Conservation (phyloP, 2,888 invertebrate genomes). For the Drosophila austrosaltans region DNA sequence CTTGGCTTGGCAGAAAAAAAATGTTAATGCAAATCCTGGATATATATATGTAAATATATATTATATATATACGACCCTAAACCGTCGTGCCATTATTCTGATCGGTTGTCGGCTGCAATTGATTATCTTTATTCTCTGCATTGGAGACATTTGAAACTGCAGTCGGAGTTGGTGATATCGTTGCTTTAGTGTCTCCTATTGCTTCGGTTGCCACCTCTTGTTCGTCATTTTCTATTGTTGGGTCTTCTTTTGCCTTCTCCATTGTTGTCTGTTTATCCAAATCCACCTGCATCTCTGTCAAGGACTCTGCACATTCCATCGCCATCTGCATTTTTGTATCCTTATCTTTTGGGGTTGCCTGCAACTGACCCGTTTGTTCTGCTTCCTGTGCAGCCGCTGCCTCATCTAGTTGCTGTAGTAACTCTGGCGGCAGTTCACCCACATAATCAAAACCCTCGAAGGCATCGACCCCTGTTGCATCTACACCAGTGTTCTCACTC, state of each 20-base stretch:
- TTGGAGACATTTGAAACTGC: background rate
- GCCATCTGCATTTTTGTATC: conserved; percentile 7
- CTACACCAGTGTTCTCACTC: conserved; percentile 34
- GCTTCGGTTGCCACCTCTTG: background rate
- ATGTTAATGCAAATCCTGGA: conserved; percentile 11
- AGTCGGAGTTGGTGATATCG: background rate
- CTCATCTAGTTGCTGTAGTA: conserved; percentile 61
- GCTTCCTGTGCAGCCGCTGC: conserved; percentile 22
- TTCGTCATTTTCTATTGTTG: background rate
- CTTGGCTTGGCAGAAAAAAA: conserved; percentile 15
- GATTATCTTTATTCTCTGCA: conserved; percentile 9
- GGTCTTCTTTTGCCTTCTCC: background rate
- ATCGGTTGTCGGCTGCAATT: background rate
- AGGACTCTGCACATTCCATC: background rate
- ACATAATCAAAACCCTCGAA: conserved; percentile 64
- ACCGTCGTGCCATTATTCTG: conserved; percentile 36
- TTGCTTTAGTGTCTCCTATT: background rate
- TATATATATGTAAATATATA: background rate
- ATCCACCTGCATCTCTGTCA: background rate
- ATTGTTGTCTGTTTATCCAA: background rate
- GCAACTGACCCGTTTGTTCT: background rate
- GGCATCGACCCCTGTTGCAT: conserved; percentile 30
- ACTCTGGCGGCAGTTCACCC: conserved; percentile 63
- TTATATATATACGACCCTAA: conserved; percentile 17
- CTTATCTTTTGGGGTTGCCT: background rate